Evolutionary conservation across 2,113 vertebrate genomes (phyloP).

Genomic region (Pseudonaja textilis): DNA sequence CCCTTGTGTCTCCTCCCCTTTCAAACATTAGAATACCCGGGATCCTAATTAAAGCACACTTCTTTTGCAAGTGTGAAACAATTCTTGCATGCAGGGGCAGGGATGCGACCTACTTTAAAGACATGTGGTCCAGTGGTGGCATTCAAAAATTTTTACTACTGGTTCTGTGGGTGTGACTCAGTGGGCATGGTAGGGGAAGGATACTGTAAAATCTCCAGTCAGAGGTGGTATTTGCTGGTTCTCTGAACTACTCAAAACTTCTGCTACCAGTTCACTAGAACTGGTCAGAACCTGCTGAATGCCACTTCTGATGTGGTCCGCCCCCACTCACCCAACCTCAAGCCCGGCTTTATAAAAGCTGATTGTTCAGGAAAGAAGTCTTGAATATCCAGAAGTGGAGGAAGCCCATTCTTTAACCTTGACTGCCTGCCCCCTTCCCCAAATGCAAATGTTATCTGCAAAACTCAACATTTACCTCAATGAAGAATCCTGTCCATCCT

Average conservation of each 20-base stretch:
- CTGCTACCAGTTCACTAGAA: too few relatives aligned
- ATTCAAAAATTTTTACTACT: too few relatives aligned
- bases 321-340: not conserved
- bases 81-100: not conserved
- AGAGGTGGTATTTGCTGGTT: too few relatives aligned
- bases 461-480: conserved; percentile 6
- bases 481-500: conserved; percentile 1
- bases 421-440: not conserved
- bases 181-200: too few relatives aligned
- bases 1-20: not conserved
- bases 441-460: not conserved
- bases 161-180: too few relatives aligned
- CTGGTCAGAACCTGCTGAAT: too few relatives aligned
- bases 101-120: not conserved
- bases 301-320: too few relatives aligned
- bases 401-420: not conserved
- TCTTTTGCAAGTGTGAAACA: not conserved
- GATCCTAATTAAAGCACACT: not conserved
- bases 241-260: too few relatives aligned
- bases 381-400: not conserved
- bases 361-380: not conserved
- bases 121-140: not conserved
- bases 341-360: not conserved
- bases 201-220: too few relatives aligned
- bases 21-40: not conserved